These are phyloP conservation scores for Oreochromis spilurus DNA, from an alignment of 2,113 vertebrate genomes.

Conservation along the genomic window DNA sequence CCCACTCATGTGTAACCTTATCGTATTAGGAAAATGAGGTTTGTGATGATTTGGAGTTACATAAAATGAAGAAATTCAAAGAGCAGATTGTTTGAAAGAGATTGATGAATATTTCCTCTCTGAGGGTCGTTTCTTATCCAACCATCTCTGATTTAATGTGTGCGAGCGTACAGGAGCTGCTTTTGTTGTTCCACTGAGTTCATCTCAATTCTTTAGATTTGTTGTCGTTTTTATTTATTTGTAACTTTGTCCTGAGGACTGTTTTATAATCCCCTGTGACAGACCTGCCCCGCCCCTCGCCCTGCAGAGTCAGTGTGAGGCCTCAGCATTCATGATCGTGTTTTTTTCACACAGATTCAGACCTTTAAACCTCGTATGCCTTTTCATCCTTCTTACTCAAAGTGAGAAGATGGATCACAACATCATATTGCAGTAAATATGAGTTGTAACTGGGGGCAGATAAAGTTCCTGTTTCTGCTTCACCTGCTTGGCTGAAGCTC, in stretches of 20 bases:
- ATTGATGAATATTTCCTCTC: neutral
- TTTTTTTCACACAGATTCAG: too few species aligned
- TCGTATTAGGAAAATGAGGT: neutral
- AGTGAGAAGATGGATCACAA: neutral
- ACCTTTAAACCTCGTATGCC: neutral
- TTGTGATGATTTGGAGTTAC: neutral
- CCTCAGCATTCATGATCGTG: neutral
- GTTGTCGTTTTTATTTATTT: neutral
- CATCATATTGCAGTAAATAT: rapidly evolving
- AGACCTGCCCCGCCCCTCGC: neutral
- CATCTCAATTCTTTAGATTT: neutral
- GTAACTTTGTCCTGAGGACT: neutral
- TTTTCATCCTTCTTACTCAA: neutral
- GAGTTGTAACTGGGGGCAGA: neutral
- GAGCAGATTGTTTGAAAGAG: neutral
- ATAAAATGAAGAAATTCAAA: rapidly evolving
- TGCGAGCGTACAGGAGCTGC: neutral
- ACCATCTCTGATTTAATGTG: neutral
- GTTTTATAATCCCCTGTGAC: neutral
- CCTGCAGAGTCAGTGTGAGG: neutral
- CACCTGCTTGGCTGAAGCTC: neutral
- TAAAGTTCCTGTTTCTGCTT: neutral
- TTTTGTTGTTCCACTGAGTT: neutral
- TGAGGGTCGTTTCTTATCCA: neutral
- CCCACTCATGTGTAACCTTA: neutral